These are phyloP conservation scores for Spilarctia lutea DNA, from an alignment of 2,888 invertebrate genomes.

Conservation along the genomic window DNA sequence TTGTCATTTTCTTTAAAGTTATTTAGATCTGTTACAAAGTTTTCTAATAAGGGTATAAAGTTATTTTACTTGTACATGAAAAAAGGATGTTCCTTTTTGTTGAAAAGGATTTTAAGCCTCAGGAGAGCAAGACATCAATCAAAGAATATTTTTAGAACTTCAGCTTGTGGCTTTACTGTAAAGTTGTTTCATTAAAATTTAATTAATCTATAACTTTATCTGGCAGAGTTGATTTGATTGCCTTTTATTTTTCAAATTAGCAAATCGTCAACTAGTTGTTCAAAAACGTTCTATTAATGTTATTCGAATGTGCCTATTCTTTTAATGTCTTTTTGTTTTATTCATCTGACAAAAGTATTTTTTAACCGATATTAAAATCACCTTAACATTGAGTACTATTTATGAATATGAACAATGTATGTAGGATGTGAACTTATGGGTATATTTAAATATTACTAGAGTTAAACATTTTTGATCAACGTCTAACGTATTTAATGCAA, in stretches of 20 bases:
- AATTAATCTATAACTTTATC: not conserved
- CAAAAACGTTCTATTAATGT: not conserved
- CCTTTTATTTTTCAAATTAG: not conserved
- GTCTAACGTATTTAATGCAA: too few species aligned
- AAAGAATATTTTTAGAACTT: not conserved
- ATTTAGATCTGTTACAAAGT: conserved; percentile 1
- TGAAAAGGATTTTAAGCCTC: not conserved
- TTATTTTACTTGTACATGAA: not conserved
- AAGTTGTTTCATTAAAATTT: conserved; percentile 2
- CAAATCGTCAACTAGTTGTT: not conserved
- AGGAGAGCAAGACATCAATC: not conserved
- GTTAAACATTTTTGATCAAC: too few species aligned
- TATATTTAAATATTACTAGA: too few species aligned
- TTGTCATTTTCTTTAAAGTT: conserved; percentile 13
- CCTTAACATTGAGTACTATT: too few species aligned
- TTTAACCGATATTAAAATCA: too few species aligned
- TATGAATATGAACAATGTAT: too few species aligned
- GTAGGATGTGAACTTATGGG: too few species aligned
- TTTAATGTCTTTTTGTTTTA: too few species aligned
- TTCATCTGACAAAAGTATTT: too few species aligned
- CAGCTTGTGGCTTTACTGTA: not conserved
- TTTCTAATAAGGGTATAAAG: not conserved
- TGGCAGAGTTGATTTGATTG: not conserved
- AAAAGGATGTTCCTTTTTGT: not conserved
- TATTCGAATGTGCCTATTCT: not conserved